phyloP scores from a whole-genome alignment of 2,113 vertebrate genomes.

The Brienomyrus brachyistius region DNA sequence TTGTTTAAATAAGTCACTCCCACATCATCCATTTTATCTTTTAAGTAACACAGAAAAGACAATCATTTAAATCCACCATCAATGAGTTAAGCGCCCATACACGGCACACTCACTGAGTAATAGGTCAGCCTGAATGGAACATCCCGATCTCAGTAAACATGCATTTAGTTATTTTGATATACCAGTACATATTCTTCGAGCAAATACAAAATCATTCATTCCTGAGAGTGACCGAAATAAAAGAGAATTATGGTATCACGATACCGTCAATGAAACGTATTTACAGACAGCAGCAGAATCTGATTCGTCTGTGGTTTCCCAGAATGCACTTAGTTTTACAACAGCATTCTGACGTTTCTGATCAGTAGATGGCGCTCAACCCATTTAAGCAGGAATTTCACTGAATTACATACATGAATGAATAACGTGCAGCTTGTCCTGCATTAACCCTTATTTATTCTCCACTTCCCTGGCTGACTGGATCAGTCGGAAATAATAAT shows the following conservation, averaged over 20 bases:
- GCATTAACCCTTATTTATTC: background rate
- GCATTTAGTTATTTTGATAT: background rate
- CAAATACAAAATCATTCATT: no score
- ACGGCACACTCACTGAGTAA: background rate
- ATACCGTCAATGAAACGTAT: background rate
- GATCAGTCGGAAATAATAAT: background rate
- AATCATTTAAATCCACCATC: no score
- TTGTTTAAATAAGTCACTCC: no score
- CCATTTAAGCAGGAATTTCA: background rate
- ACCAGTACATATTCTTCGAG: background rate
- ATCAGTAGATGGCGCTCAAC: no score
- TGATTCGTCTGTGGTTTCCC: background rate
- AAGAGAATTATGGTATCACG: background rate
- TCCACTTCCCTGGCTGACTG: background rate
- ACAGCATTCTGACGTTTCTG: no score
- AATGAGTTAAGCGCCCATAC: no score
- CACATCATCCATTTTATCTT: no score
- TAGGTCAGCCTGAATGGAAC: background rate
- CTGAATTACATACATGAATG: background rate
- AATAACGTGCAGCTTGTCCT: background rate
- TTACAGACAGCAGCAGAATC: background rate
- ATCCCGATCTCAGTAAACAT: background rate
- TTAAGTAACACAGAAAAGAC: no score
- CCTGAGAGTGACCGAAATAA: no score
- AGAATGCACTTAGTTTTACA: no score